Conservation (phyloP, 2,888 invertebrate genomes). For the Sesamia inferens region DNA sequence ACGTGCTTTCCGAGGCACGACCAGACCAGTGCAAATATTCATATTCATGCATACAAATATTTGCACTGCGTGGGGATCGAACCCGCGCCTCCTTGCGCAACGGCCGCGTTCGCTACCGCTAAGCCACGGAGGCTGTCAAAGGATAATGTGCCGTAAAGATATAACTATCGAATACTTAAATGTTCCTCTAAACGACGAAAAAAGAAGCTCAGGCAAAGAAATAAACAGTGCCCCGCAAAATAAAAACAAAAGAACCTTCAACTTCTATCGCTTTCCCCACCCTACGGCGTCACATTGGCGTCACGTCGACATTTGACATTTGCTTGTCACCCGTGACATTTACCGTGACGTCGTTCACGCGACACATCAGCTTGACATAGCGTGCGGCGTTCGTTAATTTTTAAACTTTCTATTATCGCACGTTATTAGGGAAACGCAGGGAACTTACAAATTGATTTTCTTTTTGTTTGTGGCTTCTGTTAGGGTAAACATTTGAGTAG, state of each 20-base stretch:
- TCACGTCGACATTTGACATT: conserved; percentile 47
- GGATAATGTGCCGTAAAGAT: no score
- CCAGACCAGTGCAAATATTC: no score
- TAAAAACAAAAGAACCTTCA: conserved; percentile 20
- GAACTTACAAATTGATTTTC: conserved; percentile 71
- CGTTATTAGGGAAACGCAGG: conserved; percentile 68
- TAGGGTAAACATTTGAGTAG: conserved; percentile 45
- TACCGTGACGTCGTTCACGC: conserved; percentile 74
- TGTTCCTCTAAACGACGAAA: neutral
- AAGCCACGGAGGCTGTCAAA: no score
- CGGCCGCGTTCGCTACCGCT: no score
- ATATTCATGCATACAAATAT: no score
- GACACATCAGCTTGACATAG: conserved; percentile 81
- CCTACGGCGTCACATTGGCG: conserved; percentile 14
- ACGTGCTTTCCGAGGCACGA: no score
- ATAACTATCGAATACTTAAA: neutral
- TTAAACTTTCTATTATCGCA: conserved; percentile 85
- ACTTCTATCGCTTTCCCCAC: conserved; percentile 10
- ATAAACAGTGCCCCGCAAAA: neutral
- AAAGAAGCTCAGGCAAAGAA: neutral
- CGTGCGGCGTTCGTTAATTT: conserved; percentile 80
- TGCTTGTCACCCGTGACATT: conserved; percentile 67
- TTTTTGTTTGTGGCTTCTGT: conserved; percentile 45
- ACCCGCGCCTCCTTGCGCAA: no score
- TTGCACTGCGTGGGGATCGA: no score